Evolutionary conservation across 2,113 vertebrate species (phyloP).

Genomic region (Petrocephalus microphthalmus): DNA sequence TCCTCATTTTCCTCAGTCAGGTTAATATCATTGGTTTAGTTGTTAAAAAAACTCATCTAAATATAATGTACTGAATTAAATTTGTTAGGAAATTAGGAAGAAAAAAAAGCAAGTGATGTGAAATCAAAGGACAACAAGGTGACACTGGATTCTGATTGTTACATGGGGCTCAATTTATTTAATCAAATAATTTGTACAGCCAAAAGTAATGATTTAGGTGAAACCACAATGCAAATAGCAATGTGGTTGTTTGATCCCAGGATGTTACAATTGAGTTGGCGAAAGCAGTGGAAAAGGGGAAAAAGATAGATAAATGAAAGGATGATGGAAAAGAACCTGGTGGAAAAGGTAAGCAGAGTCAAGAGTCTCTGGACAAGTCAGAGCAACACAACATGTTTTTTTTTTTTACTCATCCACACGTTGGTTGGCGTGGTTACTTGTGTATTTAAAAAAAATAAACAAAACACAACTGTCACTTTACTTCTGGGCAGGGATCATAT

Average conservation of each 20-base stretch:
- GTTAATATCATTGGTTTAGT: background rate
- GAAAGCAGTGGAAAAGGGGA: slow-evolving; percentile 23
- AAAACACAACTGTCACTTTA: slow-evolving; percentile 52
- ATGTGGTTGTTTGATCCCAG: slow-evolving; percentile 63
- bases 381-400: slow-evolving; percentile 20
- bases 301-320: slow-evolving; percentile 28
- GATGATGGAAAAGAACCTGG: slow-evolving; percentile 15
- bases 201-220: slow-evolving; percentile 43
- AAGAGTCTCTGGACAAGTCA: slow-evolving; percentile 44
- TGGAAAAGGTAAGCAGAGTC: slow-evolving; percentile 30
- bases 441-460: slow-evolving; percentile 50
- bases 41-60: background rate
- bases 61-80: background rate
- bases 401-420: slow-evolving; percentile 30
- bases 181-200: slow-evolving; percentile 55
- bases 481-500: slow-evolving; percentile 95
- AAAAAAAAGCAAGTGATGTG: background rate
- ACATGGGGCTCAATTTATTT: slow-evolving; percentile 62
- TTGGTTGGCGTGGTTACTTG: slow-evolving; percentile 46
- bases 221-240: slow-evolving; percentile 48
- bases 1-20: background rate
- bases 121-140: background rate
- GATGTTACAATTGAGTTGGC: slow-evolving; percentile 53
- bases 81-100: background rate
- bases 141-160: slow-evolving; percentile 43